Conservation (phyloP, 2,888 invertebrate species). For the Morpho deidamia region DNA sequence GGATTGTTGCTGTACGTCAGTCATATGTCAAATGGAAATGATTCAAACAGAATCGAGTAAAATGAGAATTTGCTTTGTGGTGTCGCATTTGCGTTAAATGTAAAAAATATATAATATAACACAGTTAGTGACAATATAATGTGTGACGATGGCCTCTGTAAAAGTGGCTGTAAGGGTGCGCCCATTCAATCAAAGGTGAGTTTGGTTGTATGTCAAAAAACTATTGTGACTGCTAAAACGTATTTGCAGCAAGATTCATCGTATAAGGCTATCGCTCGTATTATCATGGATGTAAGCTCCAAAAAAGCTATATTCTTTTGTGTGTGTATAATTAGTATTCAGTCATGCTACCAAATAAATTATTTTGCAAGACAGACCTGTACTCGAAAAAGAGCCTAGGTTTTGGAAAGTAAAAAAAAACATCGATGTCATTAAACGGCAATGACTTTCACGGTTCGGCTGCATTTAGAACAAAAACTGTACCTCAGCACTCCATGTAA, state of each 20-base stretch:
- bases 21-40: not conserved
- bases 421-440: slow-evolving; percentile 71
- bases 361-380: not conserved
- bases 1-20: not conserved
- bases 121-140: slow-evolving; percentile 64
- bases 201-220: slow-evolving; percentile 26
- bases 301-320: not conserved
- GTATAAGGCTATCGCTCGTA: slow-evolving; percentile 9
- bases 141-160: slow-evolving; percentile 90
- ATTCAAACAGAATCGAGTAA: not conserved
- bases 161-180: slow-evolving; percentile 95
- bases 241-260: slow-evolving; percentile 5
- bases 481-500: slow-evolving; percentile 58
- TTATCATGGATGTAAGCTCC: slow-evolving; percentile 4
- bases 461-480: slow-evolving; percentile 72
- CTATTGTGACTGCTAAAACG: slow-evolving; percentile 13
- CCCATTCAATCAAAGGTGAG: slow-evolving; percentile 92
- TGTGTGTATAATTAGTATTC: not conserved
- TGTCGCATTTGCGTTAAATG: slow-evolving; percentile 57
- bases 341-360: not conserved
- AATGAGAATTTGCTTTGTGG: slow-evolving; percentile 38
- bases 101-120: slow-evolving; percentile 50
- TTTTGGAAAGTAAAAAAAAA: slow-evolving; percentile 67
- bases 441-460: slow-evolving; percentile 77
- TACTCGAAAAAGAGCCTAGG: slow-evolving; percentile 24